Evolutionary conservation across 1,140 invertebrate genomes (phyloP), one percentile per base, ranked within the genome.

Genomic region (Akabosia matsudoensis): DNA sequence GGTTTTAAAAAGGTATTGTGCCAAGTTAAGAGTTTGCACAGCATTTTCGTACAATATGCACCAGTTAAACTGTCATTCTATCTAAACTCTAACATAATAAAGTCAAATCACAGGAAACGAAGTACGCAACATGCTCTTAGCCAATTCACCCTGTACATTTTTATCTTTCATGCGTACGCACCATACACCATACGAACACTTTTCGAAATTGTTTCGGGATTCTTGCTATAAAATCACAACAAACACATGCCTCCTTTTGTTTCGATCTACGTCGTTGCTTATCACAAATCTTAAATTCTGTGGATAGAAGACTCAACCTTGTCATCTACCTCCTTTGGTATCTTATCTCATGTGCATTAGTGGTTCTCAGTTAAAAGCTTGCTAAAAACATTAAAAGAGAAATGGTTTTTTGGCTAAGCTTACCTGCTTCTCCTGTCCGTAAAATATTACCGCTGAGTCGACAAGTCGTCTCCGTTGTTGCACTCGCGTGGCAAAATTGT

Each of bases 391-490:
- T 7, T 10, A 45, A 45, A 18, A 45, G 18, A 45, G 18, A 45
- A 45, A 45, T 45, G n/a, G n/a, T n/a, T n/a, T n/a, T n/a, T n/a
- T n/a, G n/a, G 37, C 7, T 56, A 16, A 56, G 33, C 80, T 85
- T 80, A 97, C 93, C 88, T 98, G 95, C 86, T 96, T 95, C 80
- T 97, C 95, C 83, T 98, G 95, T 0, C 95, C 94, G 85, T 97
- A 98, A 85, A 99, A 97, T 30, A 95, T 88, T 0, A 98, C 95
- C 24, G 96, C 95, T 79, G 97, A 89, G 83, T 98, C 94, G 7
- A 99, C 89, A 26, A 97, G 88, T 4, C 93, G 88, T 26, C 95
- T 88, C n/a, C 97, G 87, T 81, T 95, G 91, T 84, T 98, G 94
- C n/a, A 98, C 94, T 18, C 95, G 88, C n/a, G 93, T 90, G 0